Conservation (phyloP, 2,888 invertebrate genomes). For the Steinernema carpocapsae region DNA sequence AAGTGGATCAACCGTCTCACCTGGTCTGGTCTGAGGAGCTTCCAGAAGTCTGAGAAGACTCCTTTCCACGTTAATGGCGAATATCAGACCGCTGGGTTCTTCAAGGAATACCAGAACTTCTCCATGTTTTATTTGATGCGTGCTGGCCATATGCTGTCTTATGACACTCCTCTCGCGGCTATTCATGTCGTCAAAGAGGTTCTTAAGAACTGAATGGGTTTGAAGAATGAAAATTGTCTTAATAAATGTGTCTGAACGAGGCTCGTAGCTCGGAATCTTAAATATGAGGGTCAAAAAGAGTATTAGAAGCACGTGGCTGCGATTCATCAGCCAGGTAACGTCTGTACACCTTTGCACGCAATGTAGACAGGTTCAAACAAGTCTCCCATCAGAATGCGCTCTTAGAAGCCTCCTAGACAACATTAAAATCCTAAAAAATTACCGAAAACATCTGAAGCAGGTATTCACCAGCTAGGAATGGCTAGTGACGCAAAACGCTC, state of each 20-base stretch:
- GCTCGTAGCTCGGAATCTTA: too few species aligned
- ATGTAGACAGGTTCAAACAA: too few species aligned
- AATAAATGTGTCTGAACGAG: background rate
- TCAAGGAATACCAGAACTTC: constrained; percentile 74
- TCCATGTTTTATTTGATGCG: constrained; percentile 81
- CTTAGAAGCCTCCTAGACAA: too few species aligned
- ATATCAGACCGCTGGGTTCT: constrained; percentile 53
- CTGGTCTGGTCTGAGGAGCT: constrained; percentile 76
- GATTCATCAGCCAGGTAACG: too few species aligned
- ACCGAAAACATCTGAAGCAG: too few species aligned
- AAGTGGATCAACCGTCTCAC: constrained; percentile 79
- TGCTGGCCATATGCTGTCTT: constrained; percentile 78
- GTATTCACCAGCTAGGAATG: too few species aligned
- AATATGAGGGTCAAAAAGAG: too few species aligned
- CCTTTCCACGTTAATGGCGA: constrained; percentile 74
- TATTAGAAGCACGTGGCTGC: too few species aligned
- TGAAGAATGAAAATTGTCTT: background rate
- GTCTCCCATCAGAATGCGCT: too few species aligned
- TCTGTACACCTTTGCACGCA: too few species aligned
- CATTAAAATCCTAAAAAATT: too few species aligned
- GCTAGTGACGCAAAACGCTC: too few species aligned
- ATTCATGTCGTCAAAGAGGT: constrained; percentile 20
- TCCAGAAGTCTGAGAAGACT: constrained; percentile 70
- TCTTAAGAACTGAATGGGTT: background rate
- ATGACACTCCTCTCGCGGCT: constrained; percentile 22